Evolutionary conservation across 2,888 invertebrate genomes (phyloP).

Genomic region (Cataglyphis rosenhaueri): DNA sequence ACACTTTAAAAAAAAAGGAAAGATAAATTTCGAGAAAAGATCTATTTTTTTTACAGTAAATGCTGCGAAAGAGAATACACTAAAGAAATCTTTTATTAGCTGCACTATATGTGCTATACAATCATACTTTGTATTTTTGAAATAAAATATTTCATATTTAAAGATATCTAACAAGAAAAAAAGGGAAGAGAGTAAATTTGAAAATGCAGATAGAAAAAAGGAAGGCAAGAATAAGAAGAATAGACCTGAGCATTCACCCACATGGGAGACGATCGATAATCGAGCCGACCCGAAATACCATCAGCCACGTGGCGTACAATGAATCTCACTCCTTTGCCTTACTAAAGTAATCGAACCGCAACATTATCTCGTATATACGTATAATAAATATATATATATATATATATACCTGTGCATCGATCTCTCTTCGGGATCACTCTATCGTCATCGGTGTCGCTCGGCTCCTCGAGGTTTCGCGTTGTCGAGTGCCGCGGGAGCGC

Average conservation of each 20-base stretch:
- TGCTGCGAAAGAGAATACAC: too few relatives aligned
- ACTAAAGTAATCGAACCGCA: background rate
- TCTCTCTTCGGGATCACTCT: constrained; percentile 1
- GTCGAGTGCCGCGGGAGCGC: background rate
- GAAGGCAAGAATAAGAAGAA: background rate
- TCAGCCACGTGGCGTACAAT: constrained; percentile 23
- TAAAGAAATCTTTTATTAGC: too few relatives aligned
- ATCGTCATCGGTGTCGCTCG: background rate
- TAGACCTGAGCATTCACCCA: background rate
- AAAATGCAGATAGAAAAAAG: background rate
- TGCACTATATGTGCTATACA: background rate
- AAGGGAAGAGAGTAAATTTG: background rate
- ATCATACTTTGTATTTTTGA: background rate
- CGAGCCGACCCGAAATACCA: background rate
- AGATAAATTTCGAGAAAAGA: too few relatives aligned
- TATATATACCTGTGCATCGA: constrained; percentile 14
- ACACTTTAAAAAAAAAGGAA: background rate
- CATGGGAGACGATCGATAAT: background rate
- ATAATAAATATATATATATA: background rate
- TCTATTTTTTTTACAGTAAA: background rate
- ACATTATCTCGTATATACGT: too few relatives aligned
- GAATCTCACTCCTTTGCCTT: background rate
- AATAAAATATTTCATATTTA: background rate
- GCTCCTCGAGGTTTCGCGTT: background rate
- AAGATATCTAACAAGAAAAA: background rate